phyloP scores from a whole-genome alignment of 1,140 invertebrate species.

The Coelopa frigida region DNA sequence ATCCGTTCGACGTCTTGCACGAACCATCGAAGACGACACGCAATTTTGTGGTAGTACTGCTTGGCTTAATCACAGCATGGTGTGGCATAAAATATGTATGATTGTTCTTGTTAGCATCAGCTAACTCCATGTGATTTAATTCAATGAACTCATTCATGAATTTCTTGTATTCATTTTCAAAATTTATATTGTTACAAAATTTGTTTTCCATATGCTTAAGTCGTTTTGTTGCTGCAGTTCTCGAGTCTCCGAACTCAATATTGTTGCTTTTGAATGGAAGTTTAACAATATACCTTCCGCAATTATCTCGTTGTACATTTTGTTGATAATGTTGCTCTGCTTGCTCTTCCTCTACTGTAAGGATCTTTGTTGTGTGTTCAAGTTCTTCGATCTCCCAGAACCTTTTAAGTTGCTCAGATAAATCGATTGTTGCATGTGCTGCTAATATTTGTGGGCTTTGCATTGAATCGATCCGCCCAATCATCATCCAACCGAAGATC shows the following conservation, averaged over 20 bases:
- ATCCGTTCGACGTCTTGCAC: slow-evolving; percentile 10
- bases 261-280: neutral
- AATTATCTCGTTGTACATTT: neutral
- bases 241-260: slow-evolving; percentile 1
- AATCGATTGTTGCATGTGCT: neutral
- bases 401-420: slow-evolving; percentile 1
- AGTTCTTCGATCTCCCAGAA: neutral
- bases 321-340: slow-evolving; percentile 1
- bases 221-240: slow-evolving; percentile 1
- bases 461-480: neutral
- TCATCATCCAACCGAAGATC: slow-evolving; percentile 6
- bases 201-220: slow-evolving; percentile 2
- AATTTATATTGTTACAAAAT: neutral
- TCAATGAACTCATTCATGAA: slow-evolving; percentile 32
- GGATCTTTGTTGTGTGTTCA: neutral
- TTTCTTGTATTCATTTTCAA: slow-evolving; percentile 1
- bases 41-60: slow-evolving; percentile 24
- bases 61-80: slow-evolving; percentile 23
- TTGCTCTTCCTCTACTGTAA: slow-evolving; percentile 5
- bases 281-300: slow-evolving; percentile 4
- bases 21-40: slow-evolving; percentile 30
- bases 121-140: slow-evolving; percentile 24
- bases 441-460: neutral
- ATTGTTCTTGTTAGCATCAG: slow-evolving; percentile 1
- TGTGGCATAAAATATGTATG: slow-evolving; percentile 25